These are phyloP conservation scores for Byasa hedistus DNA, from an alignment of 2,888 invertebrate species.

Conservation along the genomic window DNA sequence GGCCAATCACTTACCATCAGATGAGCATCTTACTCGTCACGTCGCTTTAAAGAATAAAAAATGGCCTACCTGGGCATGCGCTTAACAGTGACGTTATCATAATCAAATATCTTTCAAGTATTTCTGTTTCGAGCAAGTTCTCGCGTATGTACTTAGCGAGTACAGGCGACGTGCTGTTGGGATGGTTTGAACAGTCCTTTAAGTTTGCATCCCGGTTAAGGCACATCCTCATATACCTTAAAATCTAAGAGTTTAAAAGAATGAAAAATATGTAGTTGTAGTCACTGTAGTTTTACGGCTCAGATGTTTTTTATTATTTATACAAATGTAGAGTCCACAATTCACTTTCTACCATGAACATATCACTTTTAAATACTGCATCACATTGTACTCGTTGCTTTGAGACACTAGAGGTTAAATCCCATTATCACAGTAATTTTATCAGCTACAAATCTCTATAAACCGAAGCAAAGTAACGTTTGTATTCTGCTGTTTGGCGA, in stretches of 20 bases:
- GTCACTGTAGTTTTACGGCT: background rate
- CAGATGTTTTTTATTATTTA: too few species aligned
- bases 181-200: constrained; percentile 79
- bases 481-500: too few species aligned
- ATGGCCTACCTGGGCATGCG: constrained; percentile 81
- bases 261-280: background rate
- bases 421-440: too few species aligned
- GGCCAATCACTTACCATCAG: too few species aligned
- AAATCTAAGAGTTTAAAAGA: constrained; percentile 74
- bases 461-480: too few species aligned
- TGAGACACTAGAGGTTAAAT: too few species aligned
- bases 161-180: constrained; percentile 82
- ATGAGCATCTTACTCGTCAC: too few species aligned
- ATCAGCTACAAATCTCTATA: too few species aligned
- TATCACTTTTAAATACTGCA: too few species aligned
- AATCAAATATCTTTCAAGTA: constrained; percentile 83
- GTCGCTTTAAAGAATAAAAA: background rate
- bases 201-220: constrained; percentile 82
- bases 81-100: constrained; percentile 83
- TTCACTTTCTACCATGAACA: too few species aligned
- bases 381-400: too few species aligned
- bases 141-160: constrained; percentile 82
- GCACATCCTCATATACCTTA: constrained; percentile 90
- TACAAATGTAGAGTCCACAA: too few species aligned
- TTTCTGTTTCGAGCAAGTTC: constrained; percentile 78